Evolutionary conservation across 2,113 vertebrate species (phyloP).

Genomic region (Opisthocomus hoazin): DNA sequence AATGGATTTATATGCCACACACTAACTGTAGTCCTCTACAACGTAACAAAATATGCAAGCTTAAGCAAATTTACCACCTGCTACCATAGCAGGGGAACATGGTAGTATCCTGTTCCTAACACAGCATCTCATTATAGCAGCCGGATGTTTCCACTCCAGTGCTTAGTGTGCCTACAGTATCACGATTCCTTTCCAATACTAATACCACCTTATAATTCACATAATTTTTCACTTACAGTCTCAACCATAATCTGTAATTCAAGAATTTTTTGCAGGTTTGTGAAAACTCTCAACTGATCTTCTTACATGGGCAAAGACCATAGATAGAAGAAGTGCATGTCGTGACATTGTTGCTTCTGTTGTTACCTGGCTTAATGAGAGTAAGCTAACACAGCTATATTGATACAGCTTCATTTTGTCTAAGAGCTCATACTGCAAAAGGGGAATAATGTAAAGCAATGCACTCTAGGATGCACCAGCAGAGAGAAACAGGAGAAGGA

Average conservation of each 20-base stretch:
- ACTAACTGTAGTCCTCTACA: background rate
- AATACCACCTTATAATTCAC: background rate
- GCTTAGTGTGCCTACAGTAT: background rate
- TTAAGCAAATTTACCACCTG: conserved; percentile 50
- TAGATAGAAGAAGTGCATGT: background rate
- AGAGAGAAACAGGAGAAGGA: background rate
- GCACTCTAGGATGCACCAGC: background rate
- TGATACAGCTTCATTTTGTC: background rate
- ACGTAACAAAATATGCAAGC: background rate
- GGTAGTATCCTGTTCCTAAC: background rate
- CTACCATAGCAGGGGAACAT: background rate
- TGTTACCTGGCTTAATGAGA: background rate
- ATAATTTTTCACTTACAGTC: background rate
- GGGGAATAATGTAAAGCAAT: background rate
- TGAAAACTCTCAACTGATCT: background rate
- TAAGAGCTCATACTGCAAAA: background rate
- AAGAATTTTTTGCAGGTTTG: background rate
- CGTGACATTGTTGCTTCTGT: background rate
- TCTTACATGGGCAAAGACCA: background rate
- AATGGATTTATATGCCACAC: background rate
- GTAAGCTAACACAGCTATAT: background rate
- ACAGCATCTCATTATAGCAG: conserved; percentile 13
- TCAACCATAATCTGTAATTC: background rate
- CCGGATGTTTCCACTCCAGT: background rate
- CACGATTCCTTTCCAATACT: background rate